phyloP scores from a whole-genome alignment of 2,797 vertebrate genomes.

The Miichthys miiuy region DNA sequence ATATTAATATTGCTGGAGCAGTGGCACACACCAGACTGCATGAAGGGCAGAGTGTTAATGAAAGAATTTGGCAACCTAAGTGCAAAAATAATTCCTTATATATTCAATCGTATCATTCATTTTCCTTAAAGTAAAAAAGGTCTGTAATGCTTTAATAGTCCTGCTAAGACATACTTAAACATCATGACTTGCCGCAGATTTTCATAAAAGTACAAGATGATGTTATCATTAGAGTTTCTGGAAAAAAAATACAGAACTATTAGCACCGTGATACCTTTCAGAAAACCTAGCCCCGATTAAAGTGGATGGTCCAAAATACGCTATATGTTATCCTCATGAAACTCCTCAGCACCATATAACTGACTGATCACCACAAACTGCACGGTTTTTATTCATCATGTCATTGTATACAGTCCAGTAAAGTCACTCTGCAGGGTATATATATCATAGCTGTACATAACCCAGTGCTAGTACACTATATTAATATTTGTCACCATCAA shows the following conservation, averaged over 20 bases:
- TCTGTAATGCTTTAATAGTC: background rate
- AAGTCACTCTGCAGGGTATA: slow-evolving; percentile 15
- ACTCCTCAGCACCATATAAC: background rate
- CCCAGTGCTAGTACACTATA: slow-evolving; percentile 29
- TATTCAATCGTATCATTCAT: background rate
- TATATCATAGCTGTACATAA: slow-evolving; percentile 46
- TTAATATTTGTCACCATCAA: slow-evolving; percentile 64
- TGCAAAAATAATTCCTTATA: background rate
- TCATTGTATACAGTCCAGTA: slow-evolving; percentile 28
- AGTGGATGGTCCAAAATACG: background rate
- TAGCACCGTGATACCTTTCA: background rate
- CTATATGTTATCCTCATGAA: slow-evolving; percentile 2
- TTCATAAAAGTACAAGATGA: background rate
- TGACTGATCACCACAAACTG: slow-evolving; percentile 13
- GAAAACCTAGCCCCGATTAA: background rate
- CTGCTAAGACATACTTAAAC: background rate
- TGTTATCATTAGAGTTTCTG: too few species aligned
- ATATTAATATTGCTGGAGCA: slow-evolving; percentile 25
- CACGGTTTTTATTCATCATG: slow-evolving; percentile 27
- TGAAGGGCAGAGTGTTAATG: background rate
- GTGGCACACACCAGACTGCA: background rate
- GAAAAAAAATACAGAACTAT: background rate
- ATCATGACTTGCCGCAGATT: background rate
- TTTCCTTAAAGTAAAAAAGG: background rate
- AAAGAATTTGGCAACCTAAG: background rate